Base-by-base conservation (phyloP, 1,140 invertebrate genomes). In the Pseudomyrmex gracilis region DNA sequence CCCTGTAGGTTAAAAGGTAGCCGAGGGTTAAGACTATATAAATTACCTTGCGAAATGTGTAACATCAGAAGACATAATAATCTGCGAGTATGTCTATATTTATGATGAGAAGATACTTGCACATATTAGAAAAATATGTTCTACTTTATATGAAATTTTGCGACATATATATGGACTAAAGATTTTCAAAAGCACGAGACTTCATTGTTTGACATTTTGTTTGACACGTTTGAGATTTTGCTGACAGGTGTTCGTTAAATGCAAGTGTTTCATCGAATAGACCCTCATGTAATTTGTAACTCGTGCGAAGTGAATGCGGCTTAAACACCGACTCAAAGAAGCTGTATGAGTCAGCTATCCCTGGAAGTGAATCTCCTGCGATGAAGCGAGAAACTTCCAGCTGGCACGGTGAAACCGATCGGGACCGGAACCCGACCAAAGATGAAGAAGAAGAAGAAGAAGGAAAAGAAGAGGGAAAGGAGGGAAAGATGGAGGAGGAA, bases 331-430 rank as follows among this genome's bases (percentile, higher is more conserved):
- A 34, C 45, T 58, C 58, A 76, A 85, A 70, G 84, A 51, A 74
- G 55, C 22, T 55, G 51, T 55, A 77, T 68, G 76, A 71, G 45
- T 53, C 70, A 58, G 61, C 77, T 47, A 57, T 55, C 77, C 76
- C 24, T 51, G 80, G 84, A 87, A 84, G 86, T 84, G 85, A 87
- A 87, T 86, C 53, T 82, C 71, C 60, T 60, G 85, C 43, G 63
- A 68, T 67, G 73, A 77, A 80, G 55, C 67, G 34, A 70, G 24
- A 34, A 57, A 82, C 57, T 49, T 61, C 70, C 68, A 82, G 58
- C 67, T 73, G 66, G 60, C 45, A 86, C 20, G 58, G 78, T 87
- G 66, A 61, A 77, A 68, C 45, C 82, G 82, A 85, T 74, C 82
- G 70, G 51, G 57, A 34, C 22, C 61, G 43, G 60, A 64, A n/a